Base-by-base conservation (phyloP, 30 jellyfish, hydroid and myxozoan genomes). In the Turritopsis rubra region DNA sequence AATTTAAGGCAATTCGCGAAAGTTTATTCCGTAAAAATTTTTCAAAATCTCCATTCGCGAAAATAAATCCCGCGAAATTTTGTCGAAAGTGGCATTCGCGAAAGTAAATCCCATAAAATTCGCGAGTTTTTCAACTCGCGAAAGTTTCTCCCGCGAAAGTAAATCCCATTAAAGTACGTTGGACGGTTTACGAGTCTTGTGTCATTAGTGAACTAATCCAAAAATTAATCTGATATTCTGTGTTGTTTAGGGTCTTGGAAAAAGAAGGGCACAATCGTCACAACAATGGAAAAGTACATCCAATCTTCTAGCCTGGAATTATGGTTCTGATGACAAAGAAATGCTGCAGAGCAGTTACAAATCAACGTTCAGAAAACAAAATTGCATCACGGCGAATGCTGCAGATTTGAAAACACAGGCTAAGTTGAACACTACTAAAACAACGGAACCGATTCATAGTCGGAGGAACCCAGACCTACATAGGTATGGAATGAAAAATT, bases 221-320 rank as follows among this genome's bases (percentile, higher is more conserved):
- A 23, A 60, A 60, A 60, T 16, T 16, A 60, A 60, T 18, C 0
- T 21, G 73, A 18, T 60, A 18, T 60, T 60, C 73, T 18, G 52
- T 52, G 16, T 54, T 23, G 1, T 29, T 23, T 31, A 89, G 96
- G 96, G 96, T 23, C 94, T 89, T 66, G 96, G 96, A 16, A 89
- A 89, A 52, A 81, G 88, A 28, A 28, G 28, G 23, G 41, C 89
- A 66, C 83, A 81, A 60, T 75, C 82, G 28, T 24, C 73, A 31
- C 96, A 89, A 54, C 96, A 86, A 54, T 89, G 79, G 80, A 89
- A 89, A 77, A 79, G 81, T 70, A 89, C 96, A 19, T 54, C 88
- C 25, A 25, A 52, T 28, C 91, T 89, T 21, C 85, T 89, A 27
- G 73, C 53, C 9, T 89, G 96, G 96, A 66, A 89, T 72, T 16